Evolutionary conservation across 2,113 vertebrate species (phyloP).

Genomic region (Mus pahari): DNA sequence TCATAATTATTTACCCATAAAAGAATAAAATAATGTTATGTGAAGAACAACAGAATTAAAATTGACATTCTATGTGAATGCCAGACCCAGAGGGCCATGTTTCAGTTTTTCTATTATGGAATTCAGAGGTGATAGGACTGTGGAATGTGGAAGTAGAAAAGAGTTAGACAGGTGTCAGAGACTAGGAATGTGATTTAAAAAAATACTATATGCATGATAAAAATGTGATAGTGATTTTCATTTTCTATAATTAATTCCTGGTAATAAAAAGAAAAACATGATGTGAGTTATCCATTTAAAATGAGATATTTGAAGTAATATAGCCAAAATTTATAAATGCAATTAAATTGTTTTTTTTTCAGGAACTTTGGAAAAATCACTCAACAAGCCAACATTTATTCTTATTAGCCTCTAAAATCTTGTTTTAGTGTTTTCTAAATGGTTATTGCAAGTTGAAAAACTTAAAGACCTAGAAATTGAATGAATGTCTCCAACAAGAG

Average conservation of each 20-base stretch:
- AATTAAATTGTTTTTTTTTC: background rate
- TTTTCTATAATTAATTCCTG: background rate
- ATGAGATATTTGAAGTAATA: background rate
- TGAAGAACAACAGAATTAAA: background rate
- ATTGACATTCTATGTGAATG: background rate
- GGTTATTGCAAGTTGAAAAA: background rate
- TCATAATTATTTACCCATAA: background rate
- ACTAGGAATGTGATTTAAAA: background rate
- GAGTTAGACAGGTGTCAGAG: background rate
- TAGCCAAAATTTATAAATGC: background rate
- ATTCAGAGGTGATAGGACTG: background rate
- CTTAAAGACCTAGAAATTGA: background rate
- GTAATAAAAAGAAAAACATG: background rate
- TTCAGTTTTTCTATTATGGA: background rate
- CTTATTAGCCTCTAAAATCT: background rate
- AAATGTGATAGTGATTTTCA: background rate
- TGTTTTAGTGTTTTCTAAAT: background rate
- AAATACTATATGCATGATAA: background rate
- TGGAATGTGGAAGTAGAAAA: background rate
- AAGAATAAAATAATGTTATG: background rate
- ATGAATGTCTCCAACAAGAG: too few species aligned
- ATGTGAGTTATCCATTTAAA: background rate
- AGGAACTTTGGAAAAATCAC: background rate
- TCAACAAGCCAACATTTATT: background rate
- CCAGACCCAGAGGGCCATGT: background rate